Percentiles rank a stretch among this genome's conserved stretches.
Conservation (phyloP, 2,113 vertebrate species). For the Genyomyrus donnyi region DNA sequence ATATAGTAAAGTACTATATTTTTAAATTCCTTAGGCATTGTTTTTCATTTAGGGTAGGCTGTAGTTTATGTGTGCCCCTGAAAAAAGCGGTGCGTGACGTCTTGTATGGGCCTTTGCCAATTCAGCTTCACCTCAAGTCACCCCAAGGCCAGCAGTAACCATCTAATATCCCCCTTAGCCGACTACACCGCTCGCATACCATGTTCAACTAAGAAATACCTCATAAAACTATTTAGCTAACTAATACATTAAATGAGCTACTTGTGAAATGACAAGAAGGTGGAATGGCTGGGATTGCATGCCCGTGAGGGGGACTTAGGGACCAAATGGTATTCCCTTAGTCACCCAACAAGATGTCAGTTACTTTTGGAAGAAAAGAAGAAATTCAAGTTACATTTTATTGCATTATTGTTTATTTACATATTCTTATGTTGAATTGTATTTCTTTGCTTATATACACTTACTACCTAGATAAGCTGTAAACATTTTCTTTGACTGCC, state of each 20-base stretch:
- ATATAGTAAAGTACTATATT: background rate
- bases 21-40: background rate
- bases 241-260: background rate
- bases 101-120: background rate
- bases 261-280: background rate
- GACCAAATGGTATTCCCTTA: background rate
- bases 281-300: background rate
- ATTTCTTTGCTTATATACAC: background rate
- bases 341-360: background rate
- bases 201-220: background rate
- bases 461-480: background rate
- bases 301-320: background rate
- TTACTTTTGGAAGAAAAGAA: background rate
- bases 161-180: background rate
- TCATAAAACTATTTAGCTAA: background rate
- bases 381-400: background rate
- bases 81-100: background rate
- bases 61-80: background rate
- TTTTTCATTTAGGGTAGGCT: background rate
- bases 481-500: background rate
- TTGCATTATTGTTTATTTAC: background rate
- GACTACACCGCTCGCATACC: background rate
- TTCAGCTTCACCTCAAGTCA: background rate
- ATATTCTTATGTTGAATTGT: background rate
- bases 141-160: background rate